Base-by-base conservation (phyloP, 2,888 invertebrate genomes). In the Chouioia cunea region DNA sequence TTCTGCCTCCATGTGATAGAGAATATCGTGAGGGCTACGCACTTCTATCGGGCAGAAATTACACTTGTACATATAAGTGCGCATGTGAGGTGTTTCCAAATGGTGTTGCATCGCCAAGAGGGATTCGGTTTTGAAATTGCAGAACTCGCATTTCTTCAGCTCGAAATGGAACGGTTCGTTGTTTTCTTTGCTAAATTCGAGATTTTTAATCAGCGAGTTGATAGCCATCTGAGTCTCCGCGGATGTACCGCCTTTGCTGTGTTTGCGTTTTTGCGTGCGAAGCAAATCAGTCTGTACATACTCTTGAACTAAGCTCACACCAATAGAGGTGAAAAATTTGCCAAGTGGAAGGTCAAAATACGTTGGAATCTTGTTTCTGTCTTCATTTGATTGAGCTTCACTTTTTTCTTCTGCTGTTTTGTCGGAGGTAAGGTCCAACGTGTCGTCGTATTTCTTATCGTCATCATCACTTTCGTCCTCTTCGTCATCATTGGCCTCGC, bases 201-300 rank as follows among this genome's bases (percentile, higher is more conserved):
- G 89, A 86, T 94, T 95, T 80, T 93, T 93, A 80, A 91, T 91
- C 73, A 97, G 88, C 44, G 95, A 93, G 80, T 91, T 90, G 79
- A 97, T 94, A 36, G 94, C 93, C 81, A 90, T 88, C 82, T 93
- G 92, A 15, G 93, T 93, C 74, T 90, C 89, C 65, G 89, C 89
- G 8, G 92, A 89, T 81, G 89, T 89, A 74, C 89, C 87, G 69
- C 91, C 89, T 76, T 91, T 91, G 77, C 93, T 92, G 20, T 93
- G 90, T 83, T 96, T 96, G 57, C 94, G 90, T 82, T 93, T 93
- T 83, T 97, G 96, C 80, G 95, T 92, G 77, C 93, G 92, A 66
- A 97, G 88, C 70, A 97, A 87, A 87, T 97, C 97, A n/a, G 92
- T 91, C 87, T 97, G 97, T 20, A 97, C 97, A 84, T 92, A 93